Percentiles rank a stretch among this genome's conserved stretches.
Conservation (phyloP, 2,797 vertebrate genomes). For the Euphonia xanthogaster region DNA sequence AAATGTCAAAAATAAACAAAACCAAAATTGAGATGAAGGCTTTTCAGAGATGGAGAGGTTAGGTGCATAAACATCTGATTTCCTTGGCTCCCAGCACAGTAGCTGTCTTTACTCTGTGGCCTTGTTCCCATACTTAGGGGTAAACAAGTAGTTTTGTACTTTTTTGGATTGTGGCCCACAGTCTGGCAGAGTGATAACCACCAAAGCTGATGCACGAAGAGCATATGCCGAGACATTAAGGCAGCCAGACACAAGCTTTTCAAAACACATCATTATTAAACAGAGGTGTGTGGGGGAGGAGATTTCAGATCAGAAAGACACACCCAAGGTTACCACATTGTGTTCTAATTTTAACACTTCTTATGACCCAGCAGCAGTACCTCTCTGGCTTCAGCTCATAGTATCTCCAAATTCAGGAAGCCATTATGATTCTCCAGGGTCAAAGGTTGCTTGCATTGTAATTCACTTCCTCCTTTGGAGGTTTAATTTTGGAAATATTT, state of each 20-base stretch:
- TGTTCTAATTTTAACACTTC: constrained; percentile 95
- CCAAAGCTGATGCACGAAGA: background rate
- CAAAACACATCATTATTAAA: constrained; percentile 64
- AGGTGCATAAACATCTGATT: background rate
- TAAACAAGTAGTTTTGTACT: constrained; percentile 22
- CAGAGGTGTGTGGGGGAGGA: constrained; percentile 63
- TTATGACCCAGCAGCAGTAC: constrained; percentile 43
- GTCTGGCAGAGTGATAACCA: constrained; percentile 41
- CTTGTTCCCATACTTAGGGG: background rate
- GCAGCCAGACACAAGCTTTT: constrained; percentile 45
- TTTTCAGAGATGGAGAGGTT: background rate
- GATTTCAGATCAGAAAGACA: constrained; percentile 56
- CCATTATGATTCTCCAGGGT: constrained; percentile 83
- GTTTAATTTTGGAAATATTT: constrained; percentile 85
- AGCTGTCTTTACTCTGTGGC: background rate
- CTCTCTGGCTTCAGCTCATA: constrained; percentile 69
- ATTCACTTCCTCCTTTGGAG: constrained; percentile 87
- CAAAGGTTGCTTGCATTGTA: constrained; percentile 95
- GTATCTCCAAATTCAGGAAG: constrained; percentile 79
- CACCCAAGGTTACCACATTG: constrained; percentile 84
- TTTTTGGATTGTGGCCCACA: background rate
- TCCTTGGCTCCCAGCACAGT: background rate
- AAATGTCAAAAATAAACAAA: background rate
- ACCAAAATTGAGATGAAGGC: background rate
- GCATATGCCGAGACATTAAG: background rate